Conservation (phyloP, 1,140 invertebrate species). For the Macrobrachium nipponense region DNA sequence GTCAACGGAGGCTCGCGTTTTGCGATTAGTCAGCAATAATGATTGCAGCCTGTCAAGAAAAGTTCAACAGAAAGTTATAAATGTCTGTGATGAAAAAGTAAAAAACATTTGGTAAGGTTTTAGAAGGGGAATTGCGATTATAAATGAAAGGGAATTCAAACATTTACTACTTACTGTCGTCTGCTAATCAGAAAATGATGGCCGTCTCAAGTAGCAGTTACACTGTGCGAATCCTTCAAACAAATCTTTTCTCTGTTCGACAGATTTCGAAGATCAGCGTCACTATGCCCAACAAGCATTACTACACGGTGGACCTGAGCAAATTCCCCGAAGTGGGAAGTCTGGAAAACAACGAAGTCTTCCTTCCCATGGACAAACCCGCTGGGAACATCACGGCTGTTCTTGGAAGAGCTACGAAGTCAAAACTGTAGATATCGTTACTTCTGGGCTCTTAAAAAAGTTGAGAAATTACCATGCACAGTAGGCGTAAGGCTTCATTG, state of each 20-base stretch:
- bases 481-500: too few relatives aligned
- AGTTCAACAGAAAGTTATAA: too few relatives aligned
- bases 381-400: slow-evolving; percentile 81
- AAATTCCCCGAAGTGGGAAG: slow-evolving; percentile 76
- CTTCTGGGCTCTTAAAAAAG: too few relatives aligned
- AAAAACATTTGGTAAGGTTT: too few relatives aligned
- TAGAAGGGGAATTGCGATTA: too few relatives aligned
- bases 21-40: too few relatives aligned
- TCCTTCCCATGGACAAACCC: slow-evolving; percentile 80
- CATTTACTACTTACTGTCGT: neutral
- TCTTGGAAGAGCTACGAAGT: slow-evolving; percentile 68
- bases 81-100: too few relatives aligned
- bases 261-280: slow-evolving; percentile 75
- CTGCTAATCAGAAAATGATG: neutral
- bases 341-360: slow-evolving; percentile 76
- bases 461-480: too few relatives aligned
- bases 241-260: slow-evolving; percentile 26
- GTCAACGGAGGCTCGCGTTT: too few relatives aligned
- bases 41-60: too few relatives aligned
- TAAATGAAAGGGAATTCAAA: too few relatives aligned
- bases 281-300: slow-evolving; percentile 84
- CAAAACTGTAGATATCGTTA: slow-evolving; percentile 20
- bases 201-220: neutral
- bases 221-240: neutral
- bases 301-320: slow-evolving; percentile 78